Percentiles rank a stretch among this genome's conserved stretches.
phyloP scores from a whole-genome alignment of 2,888 invertebrate genomes.

The Lasius platythorax region DNA sequence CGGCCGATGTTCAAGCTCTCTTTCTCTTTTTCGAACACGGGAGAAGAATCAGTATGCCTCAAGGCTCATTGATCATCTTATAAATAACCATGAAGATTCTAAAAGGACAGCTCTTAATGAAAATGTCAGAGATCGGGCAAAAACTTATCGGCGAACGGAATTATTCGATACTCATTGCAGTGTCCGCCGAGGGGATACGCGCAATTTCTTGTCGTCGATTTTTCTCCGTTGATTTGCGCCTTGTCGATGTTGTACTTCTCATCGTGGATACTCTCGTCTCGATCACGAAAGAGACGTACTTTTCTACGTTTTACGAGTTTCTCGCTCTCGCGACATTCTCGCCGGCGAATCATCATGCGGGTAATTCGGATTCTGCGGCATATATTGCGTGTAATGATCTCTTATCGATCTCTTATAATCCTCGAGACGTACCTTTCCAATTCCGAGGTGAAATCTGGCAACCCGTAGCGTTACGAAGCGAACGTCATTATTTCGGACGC shows the following conservation, averaged over 20 bases:
- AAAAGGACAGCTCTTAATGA: conserved; percentile 67
- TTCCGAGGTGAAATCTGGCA: neutral
- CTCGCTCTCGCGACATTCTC: conserved; percentile 13
- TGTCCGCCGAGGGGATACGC: conserved; percentile 21
- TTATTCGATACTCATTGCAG: conserved; percentile 59
- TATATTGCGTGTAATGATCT: neutral
- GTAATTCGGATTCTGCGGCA: conserved; percentile 3
- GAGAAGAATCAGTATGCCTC: conserved; percentile 48
- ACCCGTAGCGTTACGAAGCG: neutral
- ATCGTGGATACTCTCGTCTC: conserved; percentile 58
- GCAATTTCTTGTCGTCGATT: conserved; percentile 55
- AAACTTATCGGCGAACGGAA: conserved; percentile 51
- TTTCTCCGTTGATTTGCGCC: conserved; percentile 60
- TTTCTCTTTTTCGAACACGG: neutral
- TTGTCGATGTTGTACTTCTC: conserved; percentile 57
- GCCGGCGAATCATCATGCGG: neutral
- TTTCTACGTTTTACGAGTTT: conserved; percentile 51
- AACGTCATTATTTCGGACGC: neutral
- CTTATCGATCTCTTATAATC: conserved; percentile 24
- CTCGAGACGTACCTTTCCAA: conserved; percentile 1
- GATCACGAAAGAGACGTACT: conserved; percentile 54
- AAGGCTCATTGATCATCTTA: conserved; percentile 61
- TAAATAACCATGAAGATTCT: conserved; percentile 70
- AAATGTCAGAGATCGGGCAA: conserved; percentile 67
- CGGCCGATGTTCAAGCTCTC: neutral